Evolutionary conservation across 2,113 vertebrate species (phyloP).

Genomic region (Anoplopoma fimbria): DNA sequence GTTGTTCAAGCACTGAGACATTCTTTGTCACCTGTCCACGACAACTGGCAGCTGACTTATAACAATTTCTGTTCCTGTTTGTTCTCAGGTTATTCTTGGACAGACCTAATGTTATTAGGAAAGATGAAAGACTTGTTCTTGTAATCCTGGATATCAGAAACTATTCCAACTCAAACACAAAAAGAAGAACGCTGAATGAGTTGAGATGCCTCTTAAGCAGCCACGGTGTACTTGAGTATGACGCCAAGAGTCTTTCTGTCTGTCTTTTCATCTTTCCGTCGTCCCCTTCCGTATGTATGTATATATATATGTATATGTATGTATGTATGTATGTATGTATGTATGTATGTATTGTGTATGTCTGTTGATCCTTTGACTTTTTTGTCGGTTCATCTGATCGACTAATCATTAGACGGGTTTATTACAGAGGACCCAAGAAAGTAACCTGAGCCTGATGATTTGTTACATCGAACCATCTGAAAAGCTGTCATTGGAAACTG

Average conservation of each 20-base stretch:
- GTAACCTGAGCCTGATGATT: too few relatives aligned
- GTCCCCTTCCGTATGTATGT: too few relatives aligned
- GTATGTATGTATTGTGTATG: too few relatives aligned
- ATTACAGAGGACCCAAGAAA: background rate
- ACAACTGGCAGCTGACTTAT: slow-evolving; percentile 53
- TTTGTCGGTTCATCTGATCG: background rate
- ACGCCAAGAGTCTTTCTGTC: background rate
- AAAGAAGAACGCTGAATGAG: background rate
- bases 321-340: too few relatives aligned
- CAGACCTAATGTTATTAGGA: slow-evolving; percentile 3
- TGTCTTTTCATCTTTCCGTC: background rate
- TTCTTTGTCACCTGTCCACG: slow-evolving; percentile 58
- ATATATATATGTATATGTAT: too few relatives aligned
- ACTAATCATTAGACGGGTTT: background rate
- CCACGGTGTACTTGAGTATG: slow-evolving; percentile 4
- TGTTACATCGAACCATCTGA: too few relatives aligned
- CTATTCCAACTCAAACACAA: slow-evolving; percentile 19
- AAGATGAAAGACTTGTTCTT: slow-evolving; percentile 30
- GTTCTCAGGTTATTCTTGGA: slow-evolving; percentile 55
- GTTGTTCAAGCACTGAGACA: slow-evolving; percentile 27
- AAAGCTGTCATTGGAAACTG: too few relatives aligned
- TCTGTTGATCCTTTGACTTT: too few relatives aligned
- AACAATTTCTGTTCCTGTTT: slow-evolving; percentile 29
- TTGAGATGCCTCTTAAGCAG: background rate
- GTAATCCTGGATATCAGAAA: slow-evolving; percentile 35